Evolutionary conservation across 1,140 invertebrate genomes (phyloP).

Genomic region (Brachionus angularis): DNA sequence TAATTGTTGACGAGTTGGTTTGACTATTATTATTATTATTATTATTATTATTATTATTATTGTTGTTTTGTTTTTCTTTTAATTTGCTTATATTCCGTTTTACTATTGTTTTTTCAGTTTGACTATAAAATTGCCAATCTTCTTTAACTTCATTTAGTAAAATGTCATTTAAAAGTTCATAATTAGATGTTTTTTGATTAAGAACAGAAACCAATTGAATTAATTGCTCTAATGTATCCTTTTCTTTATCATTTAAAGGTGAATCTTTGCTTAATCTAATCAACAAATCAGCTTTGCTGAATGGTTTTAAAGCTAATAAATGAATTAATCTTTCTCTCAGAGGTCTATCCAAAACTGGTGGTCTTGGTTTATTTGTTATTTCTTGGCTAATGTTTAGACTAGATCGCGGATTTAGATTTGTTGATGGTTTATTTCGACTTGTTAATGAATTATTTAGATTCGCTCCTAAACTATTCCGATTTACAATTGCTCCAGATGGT

Average conservation of each 20-base stretch:
- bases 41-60: no score
- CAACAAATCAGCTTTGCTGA: slow-evolving; percentile 11
- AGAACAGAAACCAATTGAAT: slow-evolving; percentile 7
- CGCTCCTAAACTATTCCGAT: neutral
- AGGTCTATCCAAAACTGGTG: slow-evolving; percentile 7
- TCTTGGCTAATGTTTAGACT: neutral
- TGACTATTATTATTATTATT: no score
- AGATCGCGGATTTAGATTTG: neutral
- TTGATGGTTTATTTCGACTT: no score
- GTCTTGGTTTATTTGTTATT: slow-evolving; percentile 1
- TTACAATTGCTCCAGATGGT: slow-evolving; percentile 7
- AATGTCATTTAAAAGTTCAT: slow-evolving; percentile 23
- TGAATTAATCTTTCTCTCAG: slow-evolving; percentile 25
- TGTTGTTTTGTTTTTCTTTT: no score
- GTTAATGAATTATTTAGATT: no score
- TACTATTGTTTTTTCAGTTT: neutral
- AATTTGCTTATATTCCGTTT: slow-evolving; percentile 29
- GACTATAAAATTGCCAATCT: slow-evolving; percentile 37
- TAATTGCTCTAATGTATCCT: slow-evolving; percentile 7
- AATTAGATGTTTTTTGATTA: slow-evolving; percentile 33
- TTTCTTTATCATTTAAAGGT: slow-evolving; percentile 31
- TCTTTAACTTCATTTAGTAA: slow-evolving; percentile 40
- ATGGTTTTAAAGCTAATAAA: slow-evolving; percentile 28
- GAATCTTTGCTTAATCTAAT: slow-evolving; percentile 27
- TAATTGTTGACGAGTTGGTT: no score